These are phyloP conservation scores for Lamproptera curius DNA, from an alignment of 2,888 invertebrate genomes.

Conservation along the genomic window DNA sequence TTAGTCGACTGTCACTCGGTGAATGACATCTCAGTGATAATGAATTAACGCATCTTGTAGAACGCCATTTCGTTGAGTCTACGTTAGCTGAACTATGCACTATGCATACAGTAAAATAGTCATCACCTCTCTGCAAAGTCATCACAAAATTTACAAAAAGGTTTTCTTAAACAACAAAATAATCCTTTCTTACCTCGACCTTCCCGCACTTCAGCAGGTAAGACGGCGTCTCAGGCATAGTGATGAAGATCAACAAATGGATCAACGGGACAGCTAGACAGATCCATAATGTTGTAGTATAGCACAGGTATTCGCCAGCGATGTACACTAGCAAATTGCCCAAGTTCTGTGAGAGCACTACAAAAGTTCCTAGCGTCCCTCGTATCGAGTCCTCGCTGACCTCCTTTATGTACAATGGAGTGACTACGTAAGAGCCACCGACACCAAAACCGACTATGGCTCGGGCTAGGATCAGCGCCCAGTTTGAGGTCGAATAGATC, in stretches of 20 bases:
- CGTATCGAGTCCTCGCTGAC: slow-evolving; percentile 67
- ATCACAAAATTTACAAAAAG: no score
- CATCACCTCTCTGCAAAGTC: no score
- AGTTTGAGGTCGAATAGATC: slow-evolving; percentile 60
- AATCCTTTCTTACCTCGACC: slow-evolving; percentile 48
- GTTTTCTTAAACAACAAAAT: background rate
- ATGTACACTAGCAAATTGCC: slow-evolving; percentile 62
- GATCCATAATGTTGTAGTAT: slow-evolving; percentile 59
- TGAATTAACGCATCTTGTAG: no score
- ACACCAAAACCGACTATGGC: slow-evolving; percentile 63
- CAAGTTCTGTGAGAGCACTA: slow-evolving; percentile 62
- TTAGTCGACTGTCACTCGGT: no score
- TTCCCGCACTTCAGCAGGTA: slow-evolving; percentile 63
- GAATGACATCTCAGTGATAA: no score
- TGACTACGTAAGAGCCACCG: slow-evolving; percentile 65
- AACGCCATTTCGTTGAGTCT: no score
- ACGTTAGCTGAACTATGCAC: no score
- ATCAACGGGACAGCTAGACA: slow-evolving; percentile 58
- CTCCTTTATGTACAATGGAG: slow-evolving; percentile 68
- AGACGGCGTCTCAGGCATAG: slow-evolving; percentile 70
- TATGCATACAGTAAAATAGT: no score
- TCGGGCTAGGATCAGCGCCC: slow-evolving; percentile 65
- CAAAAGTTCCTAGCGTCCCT: slow-evolving; percentile 61
- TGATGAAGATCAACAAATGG: slow-evolving; percentile 55
- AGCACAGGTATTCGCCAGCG: slow-evolving; percentile 63